A percentile compares a stretch with the other conserved stretches of the same genome.
These are phyloP conservation scores for Reticulitermes lucifugus DNA, from an alignment of 2,888 invertebrate genomes.

Conservation along the genomic window DNA sequence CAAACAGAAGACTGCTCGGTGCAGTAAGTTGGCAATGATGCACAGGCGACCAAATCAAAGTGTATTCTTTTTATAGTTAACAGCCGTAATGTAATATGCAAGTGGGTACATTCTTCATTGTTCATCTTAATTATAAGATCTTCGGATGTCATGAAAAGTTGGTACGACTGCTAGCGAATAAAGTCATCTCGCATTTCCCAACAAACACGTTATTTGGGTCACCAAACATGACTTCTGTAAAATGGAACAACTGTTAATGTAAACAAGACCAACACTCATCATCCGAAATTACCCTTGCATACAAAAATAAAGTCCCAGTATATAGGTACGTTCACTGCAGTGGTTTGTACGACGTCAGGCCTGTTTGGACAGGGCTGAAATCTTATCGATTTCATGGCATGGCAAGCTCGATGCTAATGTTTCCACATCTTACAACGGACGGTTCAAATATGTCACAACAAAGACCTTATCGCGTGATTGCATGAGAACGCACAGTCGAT, in stretches of 20 bases:
- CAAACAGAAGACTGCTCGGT: too few species aligned
- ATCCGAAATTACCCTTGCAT: not conserved
- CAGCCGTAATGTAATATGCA: too few species aligned
- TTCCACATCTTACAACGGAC: not conserved
- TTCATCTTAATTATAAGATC: too few species aligned
- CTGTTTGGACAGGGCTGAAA: not conserved
- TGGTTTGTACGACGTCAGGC: not conserved
- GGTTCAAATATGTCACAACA: not conserved
- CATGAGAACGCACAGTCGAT: not conserved
- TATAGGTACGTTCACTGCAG: not conserved
- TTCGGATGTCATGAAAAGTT: too few species aligned
- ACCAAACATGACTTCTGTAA: conserved; percentile 3
- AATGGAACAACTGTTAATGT: not conserved
- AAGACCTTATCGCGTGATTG: not conserved
- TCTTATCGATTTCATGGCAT: not conserved
- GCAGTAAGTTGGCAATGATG: too few species aligned
- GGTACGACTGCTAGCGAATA: not conserved
- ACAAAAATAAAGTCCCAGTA: not conserved
- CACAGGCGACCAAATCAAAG: too few species aligned
- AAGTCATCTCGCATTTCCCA: not conserved
- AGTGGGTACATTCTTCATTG: too few species aligned
- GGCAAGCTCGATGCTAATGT: not conserved
- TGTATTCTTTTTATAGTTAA: too few species aligned
- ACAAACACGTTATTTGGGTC: not conserved
- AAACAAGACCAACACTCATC: not conserved